Evolutionary conservation across 2,797 vertebrate species (phyloP), one percentile per base, ranked within the genome.

Genomic region (Enteromius thamalakanensis): DNA sequence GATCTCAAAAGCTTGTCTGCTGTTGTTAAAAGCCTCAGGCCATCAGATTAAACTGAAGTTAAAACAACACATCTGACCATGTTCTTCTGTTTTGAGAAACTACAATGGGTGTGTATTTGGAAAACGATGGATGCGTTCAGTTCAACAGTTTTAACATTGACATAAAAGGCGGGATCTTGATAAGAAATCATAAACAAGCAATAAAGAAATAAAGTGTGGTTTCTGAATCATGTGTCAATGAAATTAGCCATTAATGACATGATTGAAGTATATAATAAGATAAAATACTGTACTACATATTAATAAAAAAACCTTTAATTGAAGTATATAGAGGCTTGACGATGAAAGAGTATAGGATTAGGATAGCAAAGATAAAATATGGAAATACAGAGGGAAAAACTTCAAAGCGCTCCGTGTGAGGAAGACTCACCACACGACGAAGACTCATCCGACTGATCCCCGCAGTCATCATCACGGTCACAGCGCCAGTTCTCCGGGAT

Each of bases 381-480:
- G 23, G 11, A 64, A 79, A 32, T 42, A 40, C 45, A 53, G 32
- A 53, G 53, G 10, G 65, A 72, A 17, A 29, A 60, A 37, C 86
- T 71, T 76, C 75, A 79, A 76, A 78, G 76, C 1, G 4, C 32
- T 75, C 29, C 1, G 0, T 0, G 3, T 34, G 71, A 58, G 26
- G 64, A 58, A 49, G 77, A 85, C 87, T 90, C 86, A 97, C 96
- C 94, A 85, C 96, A 97, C 26, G 94, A 95, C 2, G 88, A 55
- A 78, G 91, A 91, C 89, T 97, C 96, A 84, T 97, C 96, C 0
- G 94, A 95, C 70, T 91, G 90, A 83, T 96, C 96, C 3, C 96
- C 96, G 58, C 96, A 97, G 87, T 97, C 96, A 17, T 96, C 94
- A 79, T 96, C 96, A 64, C 94, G 91, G 90, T 97, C 96, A 88